Conservation (phyloP, 2,888 invertebrate genomes). For the Clepsis dumicolana region DNA sequence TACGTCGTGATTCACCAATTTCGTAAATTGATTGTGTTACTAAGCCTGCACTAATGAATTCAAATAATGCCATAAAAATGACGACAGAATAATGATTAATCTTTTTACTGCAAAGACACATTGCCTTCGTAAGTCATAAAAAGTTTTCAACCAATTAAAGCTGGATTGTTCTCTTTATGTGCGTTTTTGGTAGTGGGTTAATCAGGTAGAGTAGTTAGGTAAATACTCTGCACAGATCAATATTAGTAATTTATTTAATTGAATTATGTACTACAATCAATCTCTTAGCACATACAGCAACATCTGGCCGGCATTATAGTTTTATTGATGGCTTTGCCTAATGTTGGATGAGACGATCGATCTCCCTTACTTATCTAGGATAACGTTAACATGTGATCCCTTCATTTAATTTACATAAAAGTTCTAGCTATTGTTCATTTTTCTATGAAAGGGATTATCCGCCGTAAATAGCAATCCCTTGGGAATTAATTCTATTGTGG, state of each 20-base stretch:
- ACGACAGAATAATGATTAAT: too few relatives aligned
- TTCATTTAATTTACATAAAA: conserved; percentile 83
- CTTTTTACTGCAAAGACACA: too few relatives aligned
- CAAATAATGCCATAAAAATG: too few relatives aligned
- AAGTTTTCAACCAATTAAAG: too few relatives aligned
- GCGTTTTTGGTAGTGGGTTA: too few relatives aligned
- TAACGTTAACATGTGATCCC: conserved; percentile 68
- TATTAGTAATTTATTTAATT: conserved; percentile 14
- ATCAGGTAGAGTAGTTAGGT: too few relatives aligned
- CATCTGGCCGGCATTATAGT: conserved; percentile 66
- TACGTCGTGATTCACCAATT: background rate
- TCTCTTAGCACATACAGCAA: conserved; percentile 44
- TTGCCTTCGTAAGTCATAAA: too few relatives aligned
- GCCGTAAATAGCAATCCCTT: conserved; percentile 75
- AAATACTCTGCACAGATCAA: background rate
- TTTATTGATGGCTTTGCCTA: conserved; percentile 51
- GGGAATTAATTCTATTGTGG: conserved; percentile 73
- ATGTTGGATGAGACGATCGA: conserved; percentile 61
- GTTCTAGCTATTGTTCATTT: conserved; percentile 75
- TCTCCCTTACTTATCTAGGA: conserved; percentile 61
- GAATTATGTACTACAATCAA: conserved; percentile 34
- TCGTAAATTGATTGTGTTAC: background rate
- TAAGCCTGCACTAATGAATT: background rate
- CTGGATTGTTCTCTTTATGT: too few relatives aligned
- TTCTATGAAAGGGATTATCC: conserved; percentile 82